Conservation (phyloP, 2,888 invertebrate genomes). For the Branchipolynoe longqiensis region DNA sequence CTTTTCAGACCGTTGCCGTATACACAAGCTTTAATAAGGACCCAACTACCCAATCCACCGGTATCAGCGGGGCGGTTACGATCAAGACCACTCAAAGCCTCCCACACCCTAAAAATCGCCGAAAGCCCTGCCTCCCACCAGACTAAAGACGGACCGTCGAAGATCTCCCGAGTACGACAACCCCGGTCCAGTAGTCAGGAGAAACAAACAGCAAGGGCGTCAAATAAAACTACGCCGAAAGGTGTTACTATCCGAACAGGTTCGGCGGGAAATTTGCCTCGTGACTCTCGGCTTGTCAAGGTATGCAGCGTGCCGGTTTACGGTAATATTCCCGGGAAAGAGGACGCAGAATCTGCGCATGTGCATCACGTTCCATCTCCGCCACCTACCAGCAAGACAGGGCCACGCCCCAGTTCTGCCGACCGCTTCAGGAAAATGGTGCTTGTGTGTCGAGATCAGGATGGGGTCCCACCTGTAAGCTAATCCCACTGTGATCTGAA, state of each 20-base stretch:
- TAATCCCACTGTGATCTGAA: neutral
- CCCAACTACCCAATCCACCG: neutral
- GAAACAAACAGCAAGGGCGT: neutral
- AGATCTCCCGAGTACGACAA: neutral
- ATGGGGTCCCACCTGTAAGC: neutral
- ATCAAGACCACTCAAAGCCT: conserved; percentile 59
- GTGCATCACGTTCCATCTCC: conserved; percentile 43
- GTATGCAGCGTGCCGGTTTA: conserved; percentile 36
- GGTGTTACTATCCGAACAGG: conserved; percentile 57
- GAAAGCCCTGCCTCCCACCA: neutral
- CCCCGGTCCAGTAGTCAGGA: conserved; percentile 17
- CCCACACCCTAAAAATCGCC: conserved; percentile 40
- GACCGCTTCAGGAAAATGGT: conserved; percentile 75
- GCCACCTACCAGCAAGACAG: conserved; percentile 45
- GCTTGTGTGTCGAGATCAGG: conserved; percentile 62
- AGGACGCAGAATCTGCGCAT: conserved; percentile 59
- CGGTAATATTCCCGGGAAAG: neutral
- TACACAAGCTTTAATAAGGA: too few relatives aligned
- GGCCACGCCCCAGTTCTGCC: conserved; percentile 71
- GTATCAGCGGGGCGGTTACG: neutral
- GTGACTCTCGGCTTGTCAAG: conserved; percentile 28
- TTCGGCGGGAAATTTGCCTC: neutral
- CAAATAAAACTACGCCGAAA: neutral
- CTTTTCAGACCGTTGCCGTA: too few relatives aligned
- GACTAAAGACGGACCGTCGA: neutral